These are phyloP conservation scores for Microcebus tavaratra DNA, from an alignment of 2,113 vertebrate genomes.

Conservation along the genomic window DNA sequence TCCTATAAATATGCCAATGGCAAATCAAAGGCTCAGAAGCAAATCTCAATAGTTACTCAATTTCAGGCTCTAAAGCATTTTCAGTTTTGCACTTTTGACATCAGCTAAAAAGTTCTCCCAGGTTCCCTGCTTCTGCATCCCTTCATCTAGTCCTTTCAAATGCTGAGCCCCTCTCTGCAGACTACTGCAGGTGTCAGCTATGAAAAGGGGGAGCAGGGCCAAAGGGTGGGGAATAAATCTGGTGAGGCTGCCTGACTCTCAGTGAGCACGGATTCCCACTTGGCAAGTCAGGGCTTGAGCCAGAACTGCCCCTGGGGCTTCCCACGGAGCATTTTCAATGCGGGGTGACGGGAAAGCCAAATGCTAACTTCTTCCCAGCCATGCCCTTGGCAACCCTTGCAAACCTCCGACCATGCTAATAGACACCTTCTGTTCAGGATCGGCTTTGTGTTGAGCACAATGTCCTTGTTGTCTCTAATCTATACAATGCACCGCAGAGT, in stretches of 20 bases:
- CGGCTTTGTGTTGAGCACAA: neutral
- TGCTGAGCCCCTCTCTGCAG: neutral
- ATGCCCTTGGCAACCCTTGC: neutral
- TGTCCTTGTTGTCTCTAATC: neutral
- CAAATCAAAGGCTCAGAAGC: slow-evolving; percentile 66
- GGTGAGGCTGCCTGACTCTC: slow-evolving; percentile 35
- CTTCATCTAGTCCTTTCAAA: neutral
- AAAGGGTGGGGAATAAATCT: slow-evolving; percentile 11
- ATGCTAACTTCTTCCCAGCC: neutral
- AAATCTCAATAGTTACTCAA: slow-evolving; percentile 67
- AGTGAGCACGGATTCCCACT: slow-evolving; percentile 51
- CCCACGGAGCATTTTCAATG: neutral
- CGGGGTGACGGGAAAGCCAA: neutral
- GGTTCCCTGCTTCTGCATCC: neutral
- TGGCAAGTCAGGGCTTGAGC: neutral
- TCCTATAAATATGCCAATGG: slow-evolving; percentile 69
- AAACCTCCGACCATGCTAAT: neutral
- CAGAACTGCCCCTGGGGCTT: slow-evolving; percentile 4
- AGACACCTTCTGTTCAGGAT: neutral
- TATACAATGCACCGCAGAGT: accelerated
- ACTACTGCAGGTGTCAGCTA: neutral
- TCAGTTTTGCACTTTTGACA: slow-evolving; percentile 34
- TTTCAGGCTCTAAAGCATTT: slow-evolving; percentile 71
- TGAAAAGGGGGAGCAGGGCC: neutral
- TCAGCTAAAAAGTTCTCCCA: slow-evolving; percentile 41